These are phyloP conservation scores for Phoenicopterus ruber DNA, from an alignment of 2,113 vertebrate species.

Conservation along the genomic window DNA sequence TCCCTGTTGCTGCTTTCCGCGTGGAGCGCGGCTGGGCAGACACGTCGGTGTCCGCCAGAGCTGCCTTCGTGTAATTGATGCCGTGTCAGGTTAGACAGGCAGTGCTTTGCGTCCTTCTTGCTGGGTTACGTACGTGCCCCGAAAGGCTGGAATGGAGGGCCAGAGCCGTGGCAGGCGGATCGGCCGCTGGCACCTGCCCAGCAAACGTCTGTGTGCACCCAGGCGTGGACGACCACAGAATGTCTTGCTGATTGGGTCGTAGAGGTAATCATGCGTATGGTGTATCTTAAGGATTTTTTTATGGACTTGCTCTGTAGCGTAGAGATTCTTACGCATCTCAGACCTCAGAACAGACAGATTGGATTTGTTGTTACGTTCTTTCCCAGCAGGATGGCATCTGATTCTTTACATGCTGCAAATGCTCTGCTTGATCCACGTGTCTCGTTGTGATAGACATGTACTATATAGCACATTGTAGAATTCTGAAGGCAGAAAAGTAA, in stretches of 20 bases:
- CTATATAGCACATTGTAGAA: fast-evolving
- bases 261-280: fast-evolving
- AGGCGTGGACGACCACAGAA: neutral
- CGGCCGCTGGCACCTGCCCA: neutral
- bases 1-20: neutral
- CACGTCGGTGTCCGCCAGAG: neutral
- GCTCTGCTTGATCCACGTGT: fast-evolving
- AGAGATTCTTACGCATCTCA: neutral
- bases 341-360: neutral
- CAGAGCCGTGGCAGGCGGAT: neutral
- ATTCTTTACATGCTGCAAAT: neutral
- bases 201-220: fast-evolving
- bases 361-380: neutral
- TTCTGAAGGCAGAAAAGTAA: neutral
- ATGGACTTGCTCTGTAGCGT: fast-evolving
- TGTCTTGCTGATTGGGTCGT: fast-evolving
- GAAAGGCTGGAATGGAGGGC: fast-evolving
- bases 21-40: neutral
- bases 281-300: neutral
- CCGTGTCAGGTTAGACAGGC: neutral
- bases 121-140: fast-evolving
- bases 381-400: neutral
- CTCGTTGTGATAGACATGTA: neutral
- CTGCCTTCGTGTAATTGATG: fast-evolving
- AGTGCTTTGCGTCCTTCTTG: neutral